Evolutionary conservation across 35 echinoderm and acorn worm species (phyloP).

Genomic region (Lytechinus variegatus): DNA sequence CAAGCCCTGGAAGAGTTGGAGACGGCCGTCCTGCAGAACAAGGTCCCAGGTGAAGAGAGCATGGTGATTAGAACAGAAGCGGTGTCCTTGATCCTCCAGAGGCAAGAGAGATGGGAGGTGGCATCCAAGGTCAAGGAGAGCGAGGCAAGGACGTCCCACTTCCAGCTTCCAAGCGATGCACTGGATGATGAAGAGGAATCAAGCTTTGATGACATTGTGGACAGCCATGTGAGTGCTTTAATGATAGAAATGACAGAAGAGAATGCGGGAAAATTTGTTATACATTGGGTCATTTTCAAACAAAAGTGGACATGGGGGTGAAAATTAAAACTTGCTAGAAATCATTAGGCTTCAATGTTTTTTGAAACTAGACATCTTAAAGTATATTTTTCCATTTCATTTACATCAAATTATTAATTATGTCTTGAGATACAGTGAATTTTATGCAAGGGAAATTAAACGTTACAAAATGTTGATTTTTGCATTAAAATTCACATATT

Average conservation of each 20-base stretch:
- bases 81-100: conserved; percentile 62
- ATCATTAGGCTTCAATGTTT: too few relatives aligned
- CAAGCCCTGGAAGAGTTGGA: conserved; percentile 69
- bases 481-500: too few relatives aligned
- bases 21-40: conserved; percentile 71
- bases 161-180: conserved; percentile 66
- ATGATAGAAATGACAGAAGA: not conserved
- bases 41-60: conserved; percentile 76
- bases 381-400: too few relatives aligned
- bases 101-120: conserved; percentile 80
- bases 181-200: not conserved
- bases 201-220: conserved; percentile 66
- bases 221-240: conserved; percentile 63
- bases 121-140: conserved; percentile 53
- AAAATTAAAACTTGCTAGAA: too few relatives aligned
- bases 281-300: too few relatives aligned
- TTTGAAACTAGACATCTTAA: too few relatives aligned
- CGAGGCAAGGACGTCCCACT: conserved; percentile 38
- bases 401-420: too few relatives aligned
- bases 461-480: too few relatives aligned
- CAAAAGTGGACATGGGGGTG: too few relatives aligned
- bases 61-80: conserved; percentile 60
- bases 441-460: too few relatives aligned
- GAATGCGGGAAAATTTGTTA: not conserved
- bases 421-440: too few relatives aligned